Evolutionary conservation across 1,140 invertebrate species (phyloP).

Genomic region (Papilio dardanus): DNA sequence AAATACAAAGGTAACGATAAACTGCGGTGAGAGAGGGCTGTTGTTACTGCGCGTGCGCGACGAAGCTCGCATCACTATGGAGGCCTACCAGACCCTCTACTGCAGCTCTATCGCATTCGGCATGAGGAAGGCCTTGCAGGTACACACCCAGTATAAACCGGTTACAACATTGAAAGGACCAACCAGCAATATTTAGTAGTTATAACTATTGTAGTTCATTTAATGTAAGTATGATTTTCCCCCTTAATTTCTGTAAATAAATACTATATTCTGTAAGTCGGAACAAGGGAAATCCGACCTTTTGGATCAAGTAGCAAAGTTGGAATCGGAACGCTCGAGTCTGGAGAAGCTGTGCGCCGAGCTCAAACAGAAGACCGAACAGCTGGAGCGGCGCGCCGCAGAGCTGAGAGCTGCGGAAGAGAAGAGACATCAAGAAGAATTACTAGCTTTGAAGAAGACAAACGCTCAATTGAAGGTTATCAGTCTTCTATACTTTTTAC

Average conservation of each 20-base stretch:
- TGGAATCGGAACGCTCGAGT: slow-evolving; percentile 88
- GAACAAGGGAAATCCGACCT: slow-evolving; percentile 86
- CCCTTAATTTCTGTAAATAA: neutral
- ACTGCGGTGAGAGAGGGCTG: slow-evolving; percentile 98
- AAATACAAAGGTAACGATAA: slow-evolving; percentile 97
- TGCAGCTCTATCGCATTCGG: slow-evolving; percentile 99
- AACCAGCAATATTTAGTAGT: neutral
- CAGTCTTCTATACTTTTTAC: slow-evolving; percentile 3
- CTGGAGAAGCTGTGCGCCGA: slow-evolving; percentile 92
- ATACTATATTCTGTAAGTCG: slow-evolving; percentile 62
- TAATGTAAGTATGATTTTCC: neutral
- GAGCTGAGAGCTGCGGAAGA: slow-evolving; percentile 94
- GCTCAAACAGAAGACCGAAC: slow-evolving; percentile 92
- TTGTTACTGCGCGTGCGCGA: slow-evolving; percentile 95
- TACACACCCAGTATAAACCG: slow-evolving; percentile 54
- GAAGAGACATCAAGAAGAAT: slow-evolving; percentile 95
- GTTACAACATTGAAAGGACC: no score
- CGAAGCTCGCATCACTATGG: slow-evolving; percentile 97
- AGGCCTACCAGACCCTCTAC: slow-evolving; percentile 96
- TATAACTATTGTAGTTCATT: neutral
- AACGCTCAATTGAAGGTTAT: slow-evolving; percentile 95
- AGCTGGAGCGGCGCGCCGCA: slow-evolving; percentile 91
- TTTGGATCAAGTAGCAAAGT: slow-evolving; percentile 82
- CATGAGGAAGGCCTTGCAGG: slow-evolving; percentile 97
- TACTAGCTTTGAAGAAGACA: slow-evolving; percentile 95